These are phyloP conservation scores for Chunga burmeisteri DNA, from an alignment of 2,113 vertebrate genomes.

Conservation along the genomic window DNA sequence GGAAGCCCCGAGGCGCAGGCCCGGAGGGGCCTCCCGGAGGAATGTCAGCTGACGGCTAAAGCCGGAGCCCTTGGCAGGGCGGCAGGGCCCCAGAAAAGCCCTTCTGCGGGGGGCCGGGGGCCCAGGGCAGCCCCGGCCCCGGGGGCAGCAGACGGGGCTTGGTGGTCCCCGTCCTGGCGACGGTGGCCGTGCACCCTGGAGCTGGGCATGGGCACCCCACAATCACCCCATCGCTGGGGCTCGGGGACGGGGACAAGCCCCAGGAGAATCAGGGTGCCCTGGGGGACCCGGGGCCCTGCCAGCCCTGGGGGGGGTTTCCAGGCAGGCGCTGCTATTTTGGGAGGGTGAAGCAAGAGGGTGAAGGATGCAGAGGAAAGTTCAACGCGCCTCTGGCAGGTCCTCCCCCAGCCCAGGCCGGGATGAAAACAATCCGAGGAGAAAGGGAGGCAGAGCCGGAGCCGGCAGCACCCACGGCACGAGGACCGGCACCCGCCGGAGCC, in stretches of 20 bases:
- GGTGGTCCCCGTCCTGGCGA: rapidly evolving
- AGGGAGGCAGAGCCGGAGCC: background rate
- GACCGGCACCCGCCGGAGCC: background rate
- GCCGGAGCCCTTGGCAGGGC: slow-evolving; percentile 2
- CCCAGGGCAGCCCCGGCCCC: background rate
- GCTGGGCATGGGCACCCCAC: background rate
- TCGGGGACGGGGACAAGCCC: background rate
- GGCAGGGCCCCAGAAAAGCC: background rate
- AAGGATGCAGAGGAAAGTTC: slow-evolving; percentile 51
- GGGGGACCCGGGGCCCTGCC: background rate
- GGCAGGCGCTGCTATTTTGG: slow-evolving; percentile 11
- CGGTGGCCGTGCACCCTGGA: background rate
- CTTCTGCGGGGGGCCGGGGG: background rate
- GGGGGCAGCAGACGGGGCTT: rapidly evolving
- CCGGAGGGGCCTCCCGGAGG: slow-evolving; percentile 53
- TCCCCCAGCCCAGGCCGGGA: background rate
- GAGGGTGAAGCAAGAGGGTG: slow-evolving; percentile 43
- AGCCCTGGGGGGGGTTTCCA: background rate
- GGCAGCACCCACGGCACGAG: background rate
- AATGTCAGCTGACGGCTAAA: slow-evolving; percentile 61
- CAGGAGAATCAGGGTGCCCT: background rate
- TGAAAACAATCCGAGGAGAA: background rate
- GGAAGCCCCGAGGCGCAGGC: background rate
- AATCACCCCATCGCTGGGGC: background rate
- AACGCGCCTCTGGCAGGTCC: background rate